phyloP scores from a whole-genome alignment of 2,113 vertebrate species.

The Barbus barbus region DNA sequence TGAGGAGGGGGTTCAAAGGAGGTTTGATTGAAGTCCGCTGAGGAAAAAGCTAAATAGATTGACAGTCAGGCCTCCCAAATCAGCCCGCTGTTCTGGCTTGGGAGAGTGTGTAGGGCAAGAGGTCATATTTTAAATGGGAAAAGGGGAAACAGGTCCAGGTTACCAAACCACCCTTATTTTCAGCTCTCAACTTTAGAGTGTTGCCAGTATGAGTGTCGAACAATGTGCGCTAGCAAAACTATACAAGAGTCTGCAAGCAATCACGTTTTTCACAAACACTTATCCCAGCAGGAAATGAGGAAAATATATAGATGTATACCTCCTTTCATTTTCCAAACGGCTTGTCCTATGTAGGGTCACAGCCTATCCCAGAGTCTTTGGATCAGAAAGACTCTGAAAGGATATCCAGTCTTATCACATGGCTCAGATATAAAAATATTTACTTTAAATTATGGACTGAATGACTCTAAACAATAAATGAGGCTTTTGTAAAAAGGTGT shows the following conservation, averaged over 20 bases:
- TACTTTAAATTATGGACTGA: not conserved
- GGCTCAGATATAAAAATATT: not conserved
- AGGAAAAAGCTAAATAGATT: slow-evolving; percentile 54
- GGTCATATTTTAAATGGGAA: slow-evolving; percentile 55
- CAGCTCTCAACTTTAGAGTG: slow-evolving; percentile 25
- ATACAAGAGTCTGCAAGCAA: slow-evolving; percentile 19
- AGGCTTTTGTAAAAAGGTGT: not conserved
- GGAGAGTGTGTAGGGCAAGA: slow-evolving; percentile 47
- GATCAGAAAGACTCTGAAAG: not conserved
- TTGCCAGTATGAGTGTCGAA: slow-evolving; percentile 12
- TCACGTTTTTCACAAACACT: not conserved
- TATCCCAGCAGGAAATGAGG: not conserved
- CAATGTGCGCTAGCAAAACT: slow-evolving; percentile 37
- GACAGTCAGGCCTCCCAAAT: slow-evolving; percentile 55
- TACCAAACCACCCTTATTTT: slow-evolving; percentile 46
- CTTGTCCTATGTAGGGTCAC: not conserved
- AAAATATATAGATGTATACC: not conserved
- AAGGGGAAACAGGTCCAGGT: slow-evolving; percentile 51
- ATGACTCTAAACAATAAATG: not conserved
- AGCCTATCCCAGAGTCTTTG: not conserved
- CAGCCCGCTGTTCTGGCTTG: slow-evolving; percentile 52
- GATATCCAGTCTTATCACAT: not conserved
- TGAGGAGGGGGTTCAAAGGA: slow-evolving; percentile 56
- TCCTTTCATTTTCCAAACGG: not conserved
- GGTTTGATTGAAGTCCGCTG: slow-evolving; percentile 54